Evolutionary conservation across 2,888 invertebrate genomes (phyloP).

Genomic region (Pollenia griseotomentosa): DNA sequence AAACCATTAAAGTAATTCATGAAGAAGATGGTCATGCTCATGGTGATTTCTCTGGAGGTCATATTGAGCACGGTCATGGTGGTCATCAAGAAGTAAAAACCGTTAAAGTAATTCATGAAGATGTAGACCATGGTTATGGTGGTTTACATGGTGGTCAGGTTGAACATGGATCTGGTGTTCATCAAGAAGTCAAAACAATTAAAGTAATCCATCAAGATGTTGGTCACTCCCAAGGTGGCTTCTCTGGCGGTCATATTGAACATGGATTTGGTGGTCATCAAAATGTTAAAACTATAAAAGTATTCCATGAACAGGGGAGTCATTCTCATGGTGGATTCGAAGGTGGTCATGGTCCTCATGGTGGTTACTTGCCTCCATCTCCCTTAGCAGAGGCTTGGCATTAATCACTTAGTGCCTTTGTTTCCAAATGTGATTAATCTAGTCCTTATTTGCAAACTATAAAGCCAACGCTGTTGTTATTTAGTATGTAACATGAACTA

Average conservation of each 20-base stretch:
- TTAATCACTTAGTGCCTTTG: slow-evolving; percentile 58
- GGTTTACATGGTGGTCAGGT: slow-evolving; percentile 32
- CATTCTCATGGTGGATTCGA: slow-evolving; percentile 24
- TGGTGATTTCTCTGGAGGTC: slow-evolving; percentile 28
- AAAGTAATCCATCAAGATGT: slow-evolving; percentile 57
- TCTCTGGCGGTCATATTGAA: slow-evolving; percentile 44
- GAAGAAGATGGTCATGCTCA: slow-evolving; percentile 11
- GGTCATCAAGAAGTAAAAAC: slow-evolving; percentile 60
- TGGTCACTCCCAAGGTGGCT: slow-evolving; percentile 55
- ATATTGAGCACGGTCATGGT: slow-evolving; percentile 42
- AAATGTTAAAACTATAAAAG: slow-evolving; percentile 61
- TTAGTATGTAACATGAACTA: slow-evolving; percentile 76
- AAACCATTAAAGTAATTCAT: slow-evolving; percentile 62
- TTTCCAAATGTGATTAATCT: slow-evolving; percentile 74
- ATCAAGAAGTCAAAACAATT: slow-evolving; percentile 54
- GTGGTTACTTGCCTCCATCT: slow-evolving; percentile 77
- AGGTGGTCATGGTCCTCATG: slow-evolving; percentile 31
- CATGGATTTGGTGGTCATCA: slow-evolving; percentile 66
- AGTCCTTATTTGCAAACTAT: slow-evolving; percentile 74
- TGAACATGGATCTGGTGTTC: slow-evolving; percentile 25
- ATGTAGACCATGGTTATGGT: slow-evolving; percentile 3
- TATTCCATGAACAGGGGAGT: slow-evolving; percentile 62
- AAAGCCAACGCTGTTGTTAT: slow-evolving; percentile 73
- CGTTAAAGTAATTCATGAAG: slow-evolving; percentile 61
- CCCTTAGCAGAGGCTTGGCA: slow-evolving; percentile 75